Percentiles rank a stretch among this genome's conserved stretches.
Conservation (phyloP, 2,888 invertebrate species). For the Caenorhabditis drosophilae region DNA sequence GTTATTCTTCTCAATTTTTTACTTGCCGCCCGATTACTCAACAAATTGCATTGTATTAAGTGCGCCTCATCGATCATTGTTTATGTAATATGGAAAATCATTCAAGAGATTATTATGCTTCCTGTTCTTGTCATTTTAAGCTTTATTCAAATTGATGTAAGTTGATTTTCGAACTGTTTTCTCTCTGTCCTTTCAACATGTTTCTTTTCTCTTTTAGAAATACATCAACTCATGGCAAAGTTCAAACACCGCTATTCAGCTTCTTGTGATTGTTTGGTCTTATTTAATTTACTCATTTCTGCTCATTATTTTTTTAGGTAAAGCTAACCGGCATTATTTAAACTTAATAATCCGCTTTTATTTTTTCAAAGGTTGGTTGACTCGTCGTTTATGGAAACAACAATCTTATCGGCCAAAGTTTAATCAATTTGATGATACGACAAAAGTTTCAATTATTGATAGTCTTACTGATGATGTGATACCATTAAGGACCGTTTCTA, state of each 20-base stretch:
- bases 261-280: conserved; percentile 29
- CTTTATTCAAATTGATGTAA: conserved; percentile 35
- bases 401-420: conserved; percentile 1
- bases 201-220: conserved; percentile 11
- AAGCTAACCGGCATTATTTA: background rate
- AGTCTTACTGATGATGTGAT: background rate
- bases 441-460: conserved; percentile 28
- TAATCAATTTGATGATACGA: conserved; percentile 7
- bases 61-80: conserved; percentile 35
- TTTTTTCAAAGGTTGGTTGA: conserved; percentile 25
- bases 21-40: conserved; percentile 27
- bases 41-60: conserved; percentile 23
- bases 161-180: too few relatives aligned
- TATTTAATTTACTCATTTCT: conserved; percentile 28
- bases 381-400: conserved; percentile 28
- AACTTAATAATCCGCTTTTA: background rate
- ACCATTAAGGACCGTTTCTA: background rate
- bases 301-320: conserved; percentile 25
- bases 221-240: conserved; percentile 31
- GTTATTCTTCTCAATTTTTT: conserved; percentile 31
- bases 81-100: conserved; percentile 37
- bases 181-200: background rate
- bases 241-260: conserved; percentile 16
- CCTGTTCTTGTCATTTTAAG: conserved; percentile 35
- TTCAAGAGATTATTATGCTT: conserved; percentile 34